Evolutionary conservation across 2,797 vertebrate genomes (phyloP).

Genomic region (Karalla daura): DNA sequence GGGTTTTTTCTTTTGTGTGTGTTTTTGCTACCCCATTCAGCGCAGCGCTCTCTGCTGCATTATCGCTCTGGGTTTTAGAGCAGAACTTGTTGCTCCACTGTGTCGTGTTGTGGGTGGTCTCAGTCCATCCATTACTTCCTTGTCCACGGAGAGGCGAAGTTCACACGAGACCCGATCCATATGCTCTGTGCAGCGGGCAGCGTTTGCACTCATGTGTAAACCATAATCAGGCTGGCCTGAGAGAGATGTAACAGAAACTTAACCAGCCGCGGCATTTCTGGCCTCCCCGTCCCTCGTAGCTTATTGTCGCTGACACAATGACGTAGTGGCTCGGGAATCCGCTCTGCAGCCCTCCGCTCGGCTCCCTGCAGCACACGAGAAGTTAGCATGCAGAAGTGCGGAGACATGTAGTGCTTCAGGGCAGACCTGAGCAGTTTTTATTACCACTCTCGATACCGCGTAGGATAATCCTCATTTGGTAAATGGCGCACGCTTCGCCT

Average conservation of each 20-base stretch:
- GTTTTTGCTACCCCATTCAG: conserved; percentile 43
- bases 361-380: conserved; percentile 39
- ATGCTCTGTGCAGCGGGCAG: conserved; percentile 67
- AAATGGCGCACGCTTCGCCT: conserved; percentile 30
- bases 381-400: conserved; percentile 42
- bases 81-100: conserved; percentile 50
- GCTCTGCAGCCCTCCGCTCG: conserved; percentile 48
- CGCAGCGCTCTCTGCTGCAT: conserved; percentile 43
- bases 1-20: conserved; percentile 42
- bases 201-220: conserved; percentile 79
- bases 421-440: conserved; percentile 39
- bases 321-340: conserved; percentile 68
- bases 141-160: conserved; percentile 71
- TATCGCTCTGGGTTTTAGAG: conserved; percentile 54
- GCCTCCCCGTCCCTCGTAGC: conserved; percentile 63
- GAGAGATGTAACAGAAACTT: conserved; percentile 78
- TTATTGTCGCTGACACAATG: conserved; percentile 76
- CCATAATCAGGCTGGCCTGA: conserved; percentile 73
- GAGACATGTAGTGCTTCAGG: conserved; percentile 30
- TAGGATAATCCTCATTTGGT: conserved; percentile 48
- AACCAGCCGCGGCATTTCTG: conserved; percentile 71
- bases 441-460: conserved; percentile 35
- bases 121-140: conserved; percentile 72
- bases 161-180: conserved; percentile 77
- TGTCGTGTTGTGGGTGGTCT: conserved; percentile 76